Percentiles rank a stretch among this genome's conserved stretches.
Conservation (phyloP, 2,113 vertebrate species). For the Gallinago media region DNA sequence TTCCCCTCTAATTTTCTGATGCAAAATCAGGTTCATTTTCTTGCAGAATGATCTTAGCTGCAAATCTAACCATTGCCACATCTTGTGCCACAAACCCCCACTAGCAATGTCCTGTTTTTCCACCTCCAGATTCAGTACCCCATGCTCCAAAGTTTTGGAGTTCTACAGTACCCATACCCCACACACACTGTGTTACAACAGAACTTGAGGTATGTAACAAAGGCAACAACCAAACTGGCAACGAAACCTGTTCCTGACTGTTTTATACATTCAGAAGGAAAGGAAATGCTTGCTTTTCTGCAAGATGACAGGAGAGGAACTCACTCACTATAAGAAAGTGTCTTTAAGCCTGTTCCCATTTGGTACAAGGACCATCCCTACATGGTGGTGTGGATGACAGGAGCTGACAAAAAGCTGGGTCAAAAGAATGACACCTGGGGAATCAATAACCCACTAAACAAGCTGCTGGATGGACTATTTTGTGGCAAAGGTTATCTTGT, state of each 20-base stretch:
- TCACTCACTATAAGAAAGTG: background rate
- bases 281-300: background rate
- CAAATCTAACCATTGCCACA: background rate
- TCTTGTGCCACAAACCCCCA: background rate
- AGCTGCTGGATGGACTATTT: background rate
- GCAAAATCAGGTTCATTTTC: background rate
- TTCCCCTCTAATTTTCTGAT: background rate
- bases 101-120: background rate
- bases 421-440: background rate
- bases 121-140: background rate
- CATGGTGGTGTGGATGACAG: background rate
- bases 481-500: background rate
- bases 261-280: background rate
- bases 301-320: background rate
- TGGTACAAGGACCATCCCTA: background rate
- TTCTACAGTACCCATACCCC: background rate
- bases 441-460: slow-evolving; percentile 17
- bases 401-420: background rate
- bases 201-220: background rate
- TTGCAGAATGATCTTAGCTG: background rate
- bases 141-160: background rate
- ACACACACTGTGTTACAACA: accelerated
- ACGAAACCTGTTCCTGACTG: background rate
- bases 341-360: background rate
- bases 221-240: background rate